Evolutionary conservation across 2,888 invertebrate species (phyloP).

Genomic region (Tetanocera ferruginea): DNA sequence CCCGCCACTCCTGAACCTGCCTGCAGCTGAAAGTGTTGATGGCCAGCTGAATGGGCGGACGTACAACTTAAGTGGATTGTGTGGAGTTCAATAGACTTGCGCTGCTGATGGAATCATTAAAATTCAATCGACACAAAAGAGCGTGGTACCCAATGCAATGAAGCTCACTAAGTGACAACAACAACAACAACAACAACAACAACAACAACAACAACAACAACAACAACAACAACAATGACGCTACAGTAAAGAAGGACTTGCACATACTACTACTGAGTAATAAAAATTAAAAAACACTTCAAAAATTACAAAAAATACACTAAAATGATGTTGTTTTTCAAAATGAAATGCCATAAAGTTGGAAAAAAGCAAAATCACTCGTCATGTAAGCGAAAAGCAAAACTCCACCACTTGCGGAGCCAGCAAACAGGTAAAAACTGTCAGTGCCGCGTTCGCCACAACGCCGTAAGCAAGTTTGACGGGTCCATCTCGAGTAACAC

Average conservation of each 20-base stretch:
- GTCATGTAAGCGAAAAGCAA: too few relatives aligned
- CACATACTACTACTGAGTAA: not conserved
- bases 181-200: not conserved
- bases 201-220: not conserved
- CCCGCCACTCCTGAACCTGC: too few relatives aligned
- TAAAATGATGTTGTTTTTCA: too few relatives aligned
- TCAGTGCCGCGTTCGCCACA: too few relatives aligned
- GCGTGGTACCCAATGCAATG: not conserved
- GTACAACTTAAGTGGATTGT: slow-evolving; percentile 10
- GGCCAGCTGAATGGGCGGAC: not conserved
- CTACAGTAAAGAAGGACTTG: not conserved
- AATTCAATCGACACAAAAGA: slow-evolving; percentile 18
- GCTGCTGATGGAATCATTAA: slow-evolving; percentile 27
- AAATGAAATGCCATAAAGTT: too few relatives aligned
- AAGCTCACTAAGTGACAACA: not conserved
- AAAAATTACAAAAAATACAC: too few relatives aligned
- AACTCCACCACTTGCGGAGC: too few relatives aligned
- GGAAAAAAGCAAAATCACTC: too few relatives aligned
- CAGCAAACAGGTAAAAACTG: too few relatives aligned
- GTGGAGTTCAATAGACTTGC: slow-evolving; percentile 7
- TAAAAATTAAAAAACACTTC: not conserved
- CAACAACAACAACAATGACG: not conserved
- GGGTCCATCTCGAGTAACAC: not conserved
- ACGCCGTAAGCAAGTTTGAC: not conserved
- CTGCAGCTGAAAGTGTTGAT: not conserved